Evolutionary conservation across 2,113 vertebrate genomes (phyloP), one percentile per base, ranked within the genome.

Genomic region (Arizona elegans): DNA sequence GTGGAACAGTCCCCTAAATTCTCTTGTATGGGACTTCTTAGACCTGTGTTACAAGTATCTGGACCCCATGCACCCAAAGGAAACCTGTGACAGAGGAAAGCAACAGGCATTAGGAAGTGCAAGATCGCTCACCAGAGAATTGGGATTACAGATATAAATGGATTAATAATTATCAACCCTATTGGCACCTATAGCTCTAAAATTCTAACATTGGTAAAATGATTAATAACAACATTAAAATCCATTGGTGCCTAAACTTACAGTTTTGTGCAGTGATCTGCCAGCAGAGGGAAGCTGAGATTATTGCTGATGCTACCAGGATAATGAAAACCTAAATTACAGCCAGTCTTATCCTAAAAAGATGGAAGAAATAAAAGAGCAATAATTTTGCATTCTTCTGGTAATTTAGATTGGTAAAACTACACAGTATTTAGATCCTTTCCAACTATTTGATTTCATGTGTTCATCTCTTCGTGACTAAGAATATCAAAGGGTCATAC

Each of bases 41-140:
- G 15, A 86, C 94, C 85, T 11, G 0, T 29, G 8, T n/a, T 90
- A 33, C 55, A 50, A 13, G n/a, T 87, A 86, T 11, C 5, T 19
- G 29, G 33, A 65, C 47, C 95, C 95, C 94, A 75, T 0, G 9
- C 1, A 29, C 93, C 91, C 47, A 92, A 38, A 92, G 93, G 89
- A 94, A 91, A 92, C 65, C 97, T 97, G 89, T 10, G 59, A 92
- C 92, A 95, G 47, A 91, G 13, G 23, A 92, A n/a, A 92, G 53
- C 94, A 91, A 55, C 0, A 92, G 5, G 43, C 50, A 23, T 56
- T 3, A 93, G 55, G 12, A 58, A 88, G 38, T 88, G 92, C 0
- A 1, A 92, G 91, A 65, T n/a, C 19, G 2, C 24, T 8, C 0
- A 55, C 50, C 0, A 62, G 90, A 94, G 53, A 70, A 87, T 13